Evolutionary conservation across 2,113 vertebrate species (phyloP).

Genomic region (Tursiops truncatus): DNA sequence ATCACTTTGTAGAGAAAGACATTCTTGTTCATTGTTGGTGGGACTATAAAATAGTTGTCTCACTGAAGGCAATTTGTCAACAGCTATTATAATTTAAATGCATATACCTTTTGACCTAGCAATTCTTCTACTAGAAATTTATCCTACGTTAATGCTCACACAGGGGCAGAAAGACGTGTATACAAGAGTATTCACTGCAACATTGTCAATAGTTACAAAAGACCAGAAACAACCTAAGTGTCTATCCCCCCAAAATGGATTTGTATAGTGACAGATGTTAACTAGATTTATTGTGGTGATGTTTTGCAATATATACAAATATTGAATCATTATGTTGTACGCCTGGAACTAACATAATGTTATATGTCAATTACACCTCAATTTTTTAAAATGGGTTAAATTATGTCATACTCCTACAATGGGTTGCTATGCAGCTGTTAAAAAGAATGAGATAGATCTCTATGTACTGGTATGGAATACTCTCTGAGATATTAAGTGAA

Average conservation of each 20-base stretch:
- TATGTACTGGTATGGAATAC: neutral
- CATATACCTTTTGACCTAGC: neutral
- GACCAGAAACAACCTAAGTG: neutral
- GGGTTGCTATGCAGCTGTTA: neutral
- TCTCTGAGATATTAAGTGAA: neutral
- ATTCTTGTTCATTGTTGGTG: constrained; percentile 16
- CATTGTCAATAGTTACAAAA: neutral
- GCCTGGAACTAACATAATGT: neutral
- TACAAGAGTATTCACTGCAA: neutral
- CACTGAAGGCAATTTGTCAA: constrained; percentile 7
- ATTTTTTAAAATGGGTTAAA: neutral
- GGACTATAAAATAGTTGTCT: neutral
- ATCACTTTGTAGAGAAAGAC: neutral
- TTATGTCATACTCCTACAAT: neutral
- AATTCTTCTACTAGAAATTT: neutral
- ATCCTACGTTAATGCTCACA: neutral
- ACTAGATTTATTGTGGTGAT: neutral
- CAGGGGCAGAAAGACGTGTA: neutral
- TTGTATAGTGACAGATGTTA: neutral
- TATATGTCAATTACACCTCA: neutral
- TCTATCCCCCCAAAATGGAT: neutral
- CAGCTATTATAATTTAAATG: neutral
- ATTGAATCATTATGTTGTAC: neutral
- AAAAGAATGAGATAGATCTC: neutral
- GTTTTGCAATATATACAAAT: neutral